Percentiles rank a stretch among this genome's conserved stretches.
These are phyloP conservation scores for Gobio occitaniae DNA, from an alignment of 2,797 vertebrate species.

Conservation along the genomic window DNA sequence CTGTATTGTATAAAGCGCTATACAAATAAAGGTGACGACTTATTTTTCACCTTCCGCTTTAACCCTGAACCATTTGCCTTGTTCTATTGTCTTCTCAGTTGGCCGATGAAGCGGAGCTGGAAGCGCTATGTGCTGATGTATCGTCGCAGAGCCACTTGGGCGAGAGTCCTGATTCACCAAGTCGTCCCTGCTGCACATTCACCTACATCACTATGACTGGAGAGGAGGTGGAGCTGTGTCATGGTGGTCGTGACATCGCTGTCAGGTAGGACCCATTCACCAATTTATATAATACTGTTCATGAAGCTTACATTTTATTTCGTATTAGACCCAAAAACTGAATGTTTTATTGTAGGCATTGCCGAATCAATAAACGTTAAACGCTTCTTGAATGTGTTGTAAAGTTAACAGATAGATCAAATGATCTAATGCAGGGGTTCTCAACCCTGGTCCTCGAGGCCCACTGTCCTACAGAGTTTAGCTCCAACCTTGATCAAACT, in stretches of 20 bases:
- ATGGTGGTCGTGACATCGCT: conserved; percentile 85
- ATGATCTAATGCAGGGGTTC: neutral
- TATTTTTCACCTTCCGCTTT: neutral
- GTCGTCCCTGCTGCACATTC: conserved; percentile 93
- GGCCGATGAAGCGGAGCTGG: conserved; percentile 89
- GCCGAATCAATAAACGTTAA: neutral
- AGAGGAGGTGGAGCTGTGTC: conserved; percentile 95
- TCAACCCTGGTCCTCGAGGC: too few species aligned
- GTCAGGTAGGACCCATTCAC: conserved; percentile 80
- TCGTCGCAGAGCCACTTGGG: conserved; percentile 90
- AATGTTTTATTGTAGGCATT: too few species aligned
- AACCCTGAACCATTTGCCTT: neutral
- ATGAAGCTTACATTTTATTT: neutral
- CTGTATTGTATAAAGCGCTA: too few species aligned
- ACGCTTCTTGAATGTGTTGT: neutral
- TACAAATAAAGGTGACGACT: too few species aligned
- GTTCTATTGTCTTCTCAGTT: conserved; percentile 74
- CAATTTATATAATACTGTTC: neutral
- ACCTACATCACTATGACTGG: conserved; percentile 93
- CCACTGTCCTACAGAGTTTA: too few species aligned
- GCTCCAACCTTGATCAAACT: too few species aligned
- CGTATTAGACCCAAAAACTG: neutral
- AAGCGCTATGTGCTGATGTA: conserved; percentile 92
- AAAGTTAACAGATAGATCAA: neutral
- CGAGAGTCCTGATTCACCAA: conserved; percentile 94